Base-by-base conservation (phyloP, 2,888 invertebrate species). In the Timema podura region DNA sequence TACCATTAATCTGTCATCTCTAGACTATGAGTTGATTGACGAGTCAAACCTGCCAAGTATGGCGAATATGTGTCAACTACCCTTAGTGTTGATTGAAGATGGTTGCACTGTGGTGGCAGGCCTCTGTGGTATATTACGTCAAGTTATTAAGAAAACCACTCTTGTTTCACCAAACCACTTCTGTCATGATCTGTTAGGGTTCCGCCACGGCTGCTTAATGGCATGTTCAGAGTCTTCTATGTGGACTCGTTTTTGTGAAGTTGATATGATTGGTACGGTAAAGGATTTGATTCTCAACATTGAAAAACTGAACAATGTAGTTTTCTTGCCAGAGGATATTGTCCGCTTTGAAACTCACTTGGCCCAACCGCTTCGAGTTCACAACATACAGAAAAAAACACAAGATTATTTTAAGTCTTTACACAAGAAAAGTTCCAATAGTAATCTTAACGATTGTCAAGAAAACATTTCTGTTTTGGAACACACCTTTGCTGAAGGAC, bases 241-340 rank as follows among this genome's bases (percentile, higher is more conserved):
- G 54, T 96, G 95, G 96, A 96, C 96, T 0, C 91, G 91, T 77
- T 95, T 95, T 79, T 96, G 96, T 83, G 96, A 96, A 84, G 85
- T 84, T 15, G 92, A 95, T 78, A 82, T 95, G 61, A 85, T 91
- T 11, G 79, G 82, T 68, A 85, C 89, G 1, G 81, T 90, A 0
- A 85, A 85, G 72, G 77, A 81, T n/a, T 75, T 86, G 66, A 75
- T 84, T 30, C 75, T 74, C 49, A 70, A 80, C 45, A 70, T 76
- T 59, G 77, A 80, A 73, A 74, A 75, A 2, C 72, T 71, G 13
- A 16, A 46, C 44, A 73, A 74, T 6, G 65, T 75, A 48, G 78
- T 80, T 11, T 78, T 79, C 68, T 77, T 95, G 68, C 93, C 95
- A 0, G 79, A 82, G n/a, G 88, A 89, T 77, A 79, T 96, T 67